These are phyloP conservation scores for Gibbula magus DNA, from an alignment of 2,888 invertebrate genomes.

Conservation along the genomic window DNA sequence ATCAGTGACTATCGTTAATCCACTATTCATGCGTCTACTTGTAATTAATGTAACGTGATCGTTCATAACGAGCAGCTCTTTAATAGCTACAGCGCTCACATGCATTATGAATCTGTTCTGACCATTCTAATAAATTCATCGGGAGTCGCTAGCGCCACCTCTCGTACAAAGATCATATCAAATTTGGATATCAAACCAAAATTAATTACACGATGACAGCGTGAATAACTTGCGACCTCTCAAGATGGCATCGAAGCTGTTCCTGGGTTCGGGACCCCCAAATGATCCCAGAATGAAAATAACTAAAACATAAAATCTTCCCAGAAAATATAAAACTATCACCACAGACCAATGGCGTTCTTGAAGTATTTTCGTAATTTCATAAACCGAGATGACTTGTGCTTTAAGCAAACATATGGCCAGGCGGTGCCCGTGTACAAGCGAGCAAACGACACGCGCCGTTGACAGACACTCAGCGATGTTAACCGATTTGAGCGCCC, in stretches of 20 bases:
- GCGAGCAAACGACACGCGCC: background rate
- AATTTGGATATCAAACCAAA: slow-evolving; percentile 1
- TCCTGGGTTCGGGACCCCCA: background rate
- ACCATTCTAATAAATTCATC: background rate
- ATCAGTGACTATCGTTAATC: no score
- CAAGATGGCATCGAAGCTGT: background rate
- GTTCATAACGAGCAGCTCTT: background rate
- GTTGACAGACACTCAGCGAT: background rate
- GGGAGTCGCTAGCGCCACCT: background rate
- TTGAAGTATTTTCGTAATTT: background rate
- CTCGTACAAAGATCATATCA: background rate
- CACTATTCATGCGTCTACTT: no score
- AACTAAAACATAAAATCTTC: background rate
- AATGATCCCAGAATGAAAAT: background rate
- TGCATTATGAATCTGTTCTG: background rate
- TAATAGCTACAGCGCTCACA: background rate
- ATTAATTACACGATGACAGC: background rate
- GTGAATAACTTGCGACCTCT: background rate
- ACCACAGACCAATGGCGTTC: slow-evolving; percentile 5
- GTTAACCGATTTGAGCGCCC: slow-evolving; percentile 5
- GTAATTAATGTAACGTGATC: no score
- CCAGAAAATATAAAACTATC: background rate
- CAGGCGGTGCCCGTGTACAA: background rate
- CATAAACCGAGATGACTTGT: background rate
- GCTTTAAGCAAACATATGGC: background rate